Evolutionary conservation across 1,140 invertebrate genomes (phyloP).

Genomic region (Sesamia nonagrioides): DNA sequence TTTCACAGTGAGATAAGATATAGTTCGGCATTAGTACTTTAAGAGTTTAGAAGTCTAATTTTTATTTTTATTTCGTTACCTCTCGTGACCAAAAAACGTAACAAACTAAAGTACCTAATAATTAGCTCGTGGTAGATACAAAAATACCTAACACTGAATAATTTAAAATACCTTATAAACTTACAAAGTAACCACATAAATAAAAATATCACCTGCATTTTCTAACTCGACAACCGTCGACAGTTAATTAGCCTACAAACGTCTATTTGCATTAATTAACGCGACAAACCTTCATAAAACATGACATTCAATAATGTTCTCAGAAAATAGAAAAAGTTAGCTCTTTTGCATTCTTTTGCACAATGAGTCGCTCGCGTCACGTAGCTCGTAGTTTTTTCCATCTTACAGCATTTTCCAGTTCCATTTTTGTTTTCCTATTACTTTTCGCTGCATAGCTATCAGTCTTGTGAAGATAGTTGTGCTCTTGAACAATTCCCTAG

Average conservation of each 20-base stretch:
- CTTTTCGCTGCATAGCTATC: neutral
- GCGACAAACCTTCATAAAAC: neutral
- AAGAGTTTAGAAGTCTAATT: too few relatives aligned
- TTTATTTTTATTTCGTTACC: too few relatives aligned
- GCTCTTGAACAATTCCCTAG: neutral
- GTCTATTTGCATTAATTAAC: constrained; percentile 2
- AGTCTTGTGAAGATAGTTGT: neutral
- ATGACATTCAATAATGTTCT: neutral
- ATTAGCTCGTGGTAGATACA: too few relatives aligned
- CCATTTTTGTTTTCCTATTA: neutral
- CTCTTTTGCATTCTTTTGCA: neutral
- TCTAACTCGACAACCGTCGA: neutral
- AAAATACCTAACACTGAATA: too few relatives aligned
- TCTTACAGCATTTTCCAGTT: neutral
- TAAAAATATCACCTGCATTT: too few relatives aligned
- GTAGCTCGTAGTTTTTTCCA: neutral
- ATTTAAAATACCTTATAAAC: too few relatives aligned
- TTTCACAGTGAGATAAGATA: too few relatives aligned
- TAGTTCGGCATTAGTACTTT: too few relatives aligned
- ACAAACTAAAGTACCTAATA: too few relatives aligned
- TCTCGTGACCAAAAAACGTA: too few relatives aligned
- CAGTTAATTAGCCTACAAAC: constrained; percentile 14
- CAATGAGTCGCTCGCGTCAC: neutral
- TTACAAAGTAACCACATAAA: too few relatives aligned
- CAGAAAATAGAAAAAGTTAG: neutral